Conservation (phyloP, 2,113 vertebrate genomes). For the Catagonus wagneri region DNA sequence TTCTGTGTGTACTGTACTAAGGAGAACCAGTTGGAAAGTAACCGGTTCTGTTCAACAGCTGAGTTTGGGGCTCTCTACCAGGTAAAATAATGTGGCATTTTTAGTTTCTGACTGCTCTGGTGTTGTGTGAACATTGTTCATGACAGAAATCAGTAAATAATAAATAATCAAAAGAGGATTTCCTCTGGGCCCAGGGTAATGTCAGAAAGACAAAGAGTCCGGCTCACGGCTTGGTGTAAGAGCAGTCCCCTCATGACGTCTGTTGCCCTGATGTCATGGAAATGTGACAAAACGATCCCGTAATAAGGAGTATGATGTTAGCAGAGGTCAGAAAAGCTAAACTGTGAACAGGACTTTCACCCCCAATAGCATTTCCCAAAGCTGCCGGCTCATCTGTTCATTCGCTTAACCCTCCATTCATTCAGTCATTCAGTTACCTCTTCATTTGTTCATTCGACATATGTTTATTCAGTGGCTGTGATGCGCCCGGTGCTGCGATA, state of each 20-base stretch:
- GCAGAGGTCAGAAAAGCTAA: background rate
- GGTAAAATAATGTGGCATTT: background rate
- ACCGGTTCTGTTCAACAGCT: background rate
- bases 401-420: background rate
- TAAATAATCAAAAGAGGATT: background rate
- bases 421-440: background rate
- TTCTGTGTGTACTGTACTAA: background rate
- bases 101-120: background rate
- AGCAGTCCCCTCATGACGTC: background rate
- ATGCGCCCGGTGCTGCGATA: no score
- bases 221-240: rapidly evolving
- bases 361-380: background rate
- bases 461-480: background rate
- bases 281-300: background rate
- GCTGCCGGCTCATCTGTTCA: background rate
- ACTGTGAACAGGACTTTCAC: background rate
- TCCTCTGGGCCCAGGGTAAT: background rate
- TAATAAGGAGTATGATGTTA: background rate
- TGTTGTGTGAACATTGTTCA: background rate
- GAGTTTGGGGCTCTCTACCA: background rate
- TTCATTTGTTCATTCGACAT: background rate
- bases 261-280: no score
- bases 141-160: background rate
- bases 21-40: background rate
- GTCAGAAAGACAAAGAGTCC: background rate